phyloP scores from a whole-genome alignment of 2,113 vertebrate species.

The Hystrix brachyura region DNA sequence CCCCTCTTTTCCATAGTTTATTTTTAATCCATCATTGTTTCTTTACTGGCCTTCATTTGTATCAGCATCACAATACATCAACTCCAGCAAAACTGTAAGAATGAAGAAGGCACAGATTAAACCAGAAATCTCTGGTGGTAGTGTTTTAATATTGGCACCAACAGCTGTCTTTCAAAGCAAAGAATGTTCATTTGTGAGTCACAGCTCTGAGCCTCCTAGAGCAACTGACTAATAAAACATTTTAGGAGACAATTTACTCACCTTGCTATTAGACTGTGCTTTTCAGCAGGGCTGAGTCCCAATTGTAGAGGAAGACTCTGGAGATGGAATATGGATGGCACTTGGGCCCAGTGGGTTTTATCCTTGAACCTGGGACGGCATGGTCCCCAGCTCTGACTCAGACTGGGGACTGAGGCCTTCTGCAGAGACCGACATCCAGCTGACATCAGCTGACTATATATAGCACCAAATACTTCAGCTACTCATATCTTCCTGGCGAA shows the following conservation, averaged over 20 bases:
- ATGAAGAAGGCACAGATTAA: slow-evolving; percentile 64
- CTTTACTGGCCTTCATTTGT: neutral
- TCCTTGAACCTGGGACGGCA: slow-evolving; percentile 88
- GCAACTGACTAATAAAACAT: slow-evolving; percentile 84
- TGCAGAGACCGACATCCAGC: slow-evolving; percentile 93
- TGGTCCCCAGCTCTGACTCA: slow-evolving; percentile 88
- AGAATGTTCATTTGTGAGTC: slow-evolving; percentile 77
- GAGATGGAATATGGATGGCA: slow-evolving; percentile 83
- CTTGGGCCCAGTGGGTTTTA: slow-evolving; percentile 87
- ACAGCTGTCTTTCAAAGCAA: slow-evolving; percentile 67
- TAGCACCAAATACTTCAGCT: slow-evolving; percentile 92
- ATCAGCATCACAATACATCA: slow-evolving; percentile 25
- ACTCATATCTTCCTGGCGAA: slow-evolving; percentile 91
- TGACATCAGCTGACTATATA: slow-evolving; percentile 99
- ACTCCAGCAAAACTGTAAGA: slow-evolving; percentile 65
- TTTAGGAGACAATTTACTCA: slow-evolving; percentile 88
- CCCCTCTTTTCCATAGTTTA: neutral
- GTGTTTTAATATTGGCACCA: slow-evolving; percentile 70
- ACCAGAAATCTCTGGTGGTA: slow-evolving; percentile 5
- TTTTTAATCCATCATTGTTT: slow-evolving; percentile 17
- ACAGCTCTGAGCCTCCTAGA: slow-evolving; percentile 70
- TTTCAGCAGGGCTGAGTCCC: slow-evolving; percentile 80
- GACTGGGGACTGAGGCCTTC: slow-evolving; percentile 90
- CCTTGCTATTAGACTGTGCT: slow-evolving; percentile 80
- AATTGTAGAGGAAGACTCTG: slow-evolving; percentile 81